Evolutionary conservation across 2,113 vertebrate species (phyloP), one percentile per base, ranked within the genome.

Genomic region (Ovis canadensis): DNA sequence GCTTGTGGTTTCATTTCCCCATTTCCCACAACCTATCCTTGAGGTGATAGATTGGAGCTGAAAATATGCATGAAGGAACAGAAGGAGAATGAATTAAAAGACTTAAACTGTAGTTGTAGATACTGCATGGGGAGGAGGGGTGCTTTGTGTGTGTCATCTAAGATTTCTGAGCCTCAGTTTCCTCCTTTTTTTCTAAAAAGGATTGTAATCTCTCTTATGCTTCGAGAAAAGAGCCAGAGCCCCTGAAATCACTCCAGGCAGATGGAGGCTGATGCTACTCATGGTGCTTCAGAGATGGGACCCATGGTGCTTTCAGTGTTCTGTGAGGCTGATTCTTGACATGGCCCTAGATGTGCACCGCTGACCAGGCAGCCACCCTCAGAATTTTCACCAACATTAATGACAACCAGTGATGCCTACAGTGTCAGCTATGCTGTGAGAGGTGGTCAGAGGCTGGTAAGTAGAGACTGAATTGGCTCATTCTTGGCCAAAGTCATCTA

Each of bases 191-290:
- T 7, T 77, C 4, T 11, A 36, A 52, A 55, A 45, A 17, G n/a
- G 31, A 36, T 3, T n/a, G 64, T 4, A 25, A 1, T 21, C 60
- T 84, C 43, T 29, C 50, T 84, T 33, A 45, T n/a, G 16, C 57
- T 16, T 25, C 23, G 31, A 43, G 6, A 50, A 43, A 16, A 29
- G 29, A 93, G 64, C 12, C 17, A 45, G 27, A 15, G 29, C 11
- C 59, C 14, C 55, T 29, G 64, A 33, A 5, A 45, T 9, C 36
- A 21, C 43, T 3, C 0, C 3, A 19, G 52, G 19, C 19, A 11
- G 27, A 2, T 5, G 0, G 17, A 90, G 45, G 45, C 31, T 11
- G 36, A 45, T 43, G 17, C 14, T 57, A 36, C 2, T 8, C 0
- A 0, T 5, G 5, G 14, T 7, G 29, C 16, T 23, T 31, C 85